Evolutionary conservation across 2,888 invertebrate genomes (phyloP).

Genomic region (Dastarcus helophoroides): DNA sequence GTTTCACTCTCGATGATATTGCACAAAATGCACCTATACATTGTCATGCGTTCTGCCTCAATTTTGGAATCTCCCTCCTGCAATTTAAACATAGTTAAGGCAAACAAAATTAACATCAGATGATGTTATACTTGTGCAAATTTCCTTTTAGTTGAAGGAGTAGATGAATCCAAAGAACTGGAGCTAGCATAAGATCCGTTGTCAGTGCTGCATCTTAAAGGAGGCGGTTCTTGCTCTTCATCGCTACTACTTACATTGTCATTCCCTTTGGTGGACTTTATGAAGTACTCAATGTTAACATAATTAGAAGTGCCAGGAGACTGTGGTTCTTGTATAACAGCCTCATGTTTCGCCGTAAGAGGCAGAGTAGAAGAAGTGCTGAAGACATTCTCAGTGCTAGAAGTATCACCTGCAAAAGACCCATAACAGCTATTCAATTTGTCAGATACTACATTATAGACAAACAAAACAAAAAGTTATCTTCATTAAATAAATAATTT

Average conservation of each 20-base stretch:
- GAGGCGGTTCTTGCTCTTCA: constrained; percentile 40
- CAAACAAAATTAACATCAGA: not conserved
- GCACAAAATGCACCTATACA: constrained; percentile 78
- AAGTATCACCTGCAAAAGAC: constrained; percentile 38
- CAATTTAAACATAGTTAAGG: no score
- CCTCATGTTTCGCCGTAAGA: constrained; percentile 39
- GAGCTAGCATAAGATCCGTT: constrained; percentile 38
- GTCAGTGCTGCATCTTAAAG: constrained; percentile 30
- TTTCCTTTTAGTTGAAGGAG: constrained; percentile 36
- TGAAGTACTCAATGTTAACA: constrained; percentile 86
- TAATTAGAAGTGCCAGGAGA: constrained; percentile 78
- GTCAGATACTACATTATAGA: no score
- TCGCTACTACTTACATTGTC: constrained; percentile 37
- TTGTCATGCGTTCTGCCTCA: constrained; percentile 68
- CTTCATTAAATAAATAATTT: no score
- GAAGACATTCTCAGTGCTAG: constrained; percentile 56
- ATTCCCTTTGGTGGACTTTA: constrained; percentile 44
- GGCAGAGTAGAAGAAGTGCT: constrained; percentile 49
- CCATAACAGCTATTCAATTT: no score
- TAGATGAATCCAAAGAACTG: constrained; percentile 40
- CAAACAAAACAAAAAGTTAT: no score
- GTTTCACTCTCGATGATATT: constrained; percentile 88
- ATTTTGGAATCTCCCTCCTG: constrained; percentile 37
- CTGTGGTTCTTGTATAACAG: constrained; percentile 52
- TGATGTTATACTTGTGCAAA: constrained; percentile 28